Percentiles rank a stretch among this genome's conserved stretches.
These are phyloP conservation scores for Thymelicus acteon DNA, from an alignment of 2,888 invertebrate species.

Conservation along the genomic window DNA sequence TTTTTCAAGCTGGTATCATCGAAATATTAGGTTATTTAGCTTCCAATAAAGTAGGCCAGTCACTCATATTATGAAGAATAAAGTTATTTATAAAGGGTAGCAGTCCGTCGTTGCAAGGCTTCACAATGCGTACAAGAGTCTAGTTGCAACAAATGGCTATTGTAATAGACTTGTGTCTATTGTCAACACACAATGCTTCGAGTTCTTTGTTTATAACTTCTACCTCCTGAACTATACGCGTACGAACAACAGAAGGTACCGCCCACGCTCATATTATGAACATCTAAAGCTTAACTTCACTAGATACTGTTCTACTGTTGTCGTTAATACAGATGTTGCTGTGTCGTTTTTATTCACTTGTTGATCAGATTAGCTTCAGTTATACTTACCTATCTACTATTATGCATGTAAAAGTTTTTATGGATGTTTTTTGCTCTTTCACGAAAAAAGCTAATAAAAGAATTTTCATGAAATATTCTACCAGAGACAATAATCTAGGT, in stretches of 20 bases:
- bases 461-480: too few species aligned
- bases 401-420: too few species aligned
- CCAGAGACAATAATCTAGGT: too few species aligned
- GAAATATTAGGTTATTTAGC: background rate
- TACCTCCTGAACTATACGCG: constrained; percentile 39
- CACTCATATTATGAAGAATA: constrained; percentile 31
- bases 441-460: too few species aligned
- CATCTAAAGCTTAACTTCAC: background rate
- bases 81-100: constrained; percentile 31
- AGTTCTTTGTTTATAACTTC: constrained; percentile 48
- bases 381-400: too few species aligned
- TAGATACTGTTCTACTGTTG: background rate
- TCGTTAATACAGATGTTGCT: background rate
- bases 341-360: background rate
- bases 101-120: background rate
- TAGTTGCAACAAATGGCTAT: constrained; percentile 43
- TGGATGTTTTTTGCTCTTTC: too few species aligned
- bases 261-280: background rate
- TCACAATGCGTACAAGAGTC: constrained; percentile 28
- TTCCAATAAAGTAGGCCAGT: constrained; percentile 6
- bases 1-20: background rate
- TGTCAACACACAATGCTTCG: constrained; percentile 46
- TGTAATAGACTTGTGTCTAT: constrained; percentile 47
- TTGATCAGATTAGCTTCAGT: background rate
- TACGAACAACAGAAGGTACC: constrained; percentile 32